Evolutionary conservation across 2,797 vertebrate genomes (phyloP).

Genomic region (Gymnothorax reevesii): DNA sequence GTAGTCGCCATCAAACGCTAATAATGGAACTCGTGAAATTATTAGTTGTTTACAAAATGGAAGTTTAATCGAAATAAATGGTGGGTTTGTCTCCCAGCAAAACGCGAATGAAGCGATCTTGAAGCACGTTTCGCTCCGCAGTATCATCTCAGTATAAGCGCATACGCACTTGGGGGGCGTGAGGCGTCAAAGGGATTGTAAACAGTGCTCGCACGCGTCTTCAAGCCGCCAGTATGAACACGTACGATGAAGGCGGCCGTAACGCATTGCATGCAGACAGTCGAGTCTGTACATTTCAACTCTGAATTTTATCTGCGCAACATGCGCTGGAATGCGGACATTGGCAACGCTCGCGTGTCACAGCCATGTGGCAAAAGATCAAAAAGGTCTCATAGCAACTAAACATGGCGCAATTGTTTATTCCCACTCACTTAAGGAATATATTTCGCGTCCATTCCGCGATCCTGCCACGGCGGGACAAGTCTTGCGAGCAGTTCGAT

Average conservation of each 20-base stretch:
- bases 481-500: not conserved
- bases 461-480: not conserved
- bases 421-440: constrained; percentile 18
- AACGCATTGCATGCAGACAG: constrained; percentile 33
- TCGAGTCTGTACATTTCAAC: constrained; percentile 77
- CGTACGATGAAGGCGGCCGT: not conserved
- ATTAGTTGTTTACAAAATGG: not conserved
- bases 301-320: constrained; percentile 94
- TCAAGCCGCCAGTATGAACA: constrained; percentile 8
- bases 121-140: not conserved
- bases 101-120: not conserved
- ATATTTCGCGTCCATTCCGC: not conserved
- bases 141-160: constrained; percentile 25
- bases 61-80: not conserved
- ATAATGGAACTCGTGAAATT: not conserved
- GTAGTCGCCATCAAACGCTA: constrained; percentile 20
- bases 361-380: constrained; percentile 59
- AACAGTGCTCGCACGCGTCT: constrained; percentile 5
- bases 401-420: constrained; percentile 49
- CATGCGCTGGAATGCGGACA: constrained; percentile 94
- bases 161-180: constrained; percentile 21
- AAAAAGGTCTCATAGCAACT: constrained; percentile 52
- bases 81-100: not conserved
- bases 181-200: constrained; percentile 15
- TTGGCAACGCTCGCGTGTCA: constrained; percentile 59